Evolutionary conservation across 2,888 invertebrate species (phyloP).

Genomic region (Scaptodrosophila latifasciaeformis): DNA sequence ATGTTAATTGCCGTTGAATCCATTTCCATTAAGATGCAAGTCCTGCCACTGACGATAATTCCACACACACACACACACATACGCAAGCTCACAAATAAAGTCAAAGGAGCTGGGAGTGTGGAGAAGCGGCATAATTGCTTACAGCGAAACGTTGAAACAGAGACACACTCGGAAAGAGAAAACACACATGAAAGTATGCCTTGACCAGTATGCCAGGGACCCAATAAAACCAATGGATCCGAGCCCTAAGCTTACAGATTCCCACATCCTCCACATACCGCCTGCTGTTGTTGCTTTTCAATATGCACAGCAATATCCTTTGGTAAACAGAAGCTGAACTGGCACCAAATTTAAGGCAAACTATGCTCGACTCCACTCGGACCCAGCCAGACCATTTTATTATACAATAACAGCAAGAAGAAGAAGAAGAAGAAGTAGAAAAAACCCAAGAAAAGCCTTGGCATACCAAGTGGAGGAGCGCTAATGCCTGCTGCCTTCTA

Average conservation of each 20-base stretch:
- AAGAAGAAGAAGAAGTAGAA: neutral
- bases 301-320: slow-evolving; percentile 69
- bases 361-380: slow-evolving; percentile 4
- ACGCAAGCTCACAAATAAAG: slow-evolving; percentile 17
- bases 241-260: slow-evolving; percentile 44
- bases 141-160: slow-evolving; percentile 18
- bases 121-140: slow-evolving; percentile 46
- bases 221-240: slow-evolving; percentile 18
- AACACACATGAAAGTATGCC: slow-evolving; percentile 52
- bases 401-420: slow-evolving; percentile 60
- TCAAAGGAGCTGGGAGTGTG: slow-evolving; percentile 18
- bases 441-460: slow-evolving; percentile 26
- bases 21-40: slow-evolving; percentile 72
- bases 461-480: slow-evolving; percentile 56
- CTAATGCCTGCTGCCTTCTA: slow-evolving; percentile 34
- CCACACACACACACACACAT: slow-evolving; percentile 46
- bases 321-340: slow-evolving; percentile 47
- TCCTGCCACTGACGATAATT: slow-evolving; percentile 64
- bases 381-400: slow-evolving; percentile 26
- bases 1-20: slow-evolving; percentile 74
- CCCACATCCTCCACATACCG: slow-evolving; percentile 18
- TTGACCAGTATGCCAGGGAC: slow-evolving; percentile 42
- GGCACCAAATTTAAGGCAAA: slow-evolving; percentile 28
- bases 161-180: slow-evolving; percentile 7
- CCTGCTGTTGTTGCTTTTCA: slow-evolving; percentile 58